A percentile compares a stretch with the other conserved stretches of the same genome.
Evolutionary conservation across 2,113 vertebrate genomes (phyloP).

Genomic region (Odontesthes bonariensis): DNA sequence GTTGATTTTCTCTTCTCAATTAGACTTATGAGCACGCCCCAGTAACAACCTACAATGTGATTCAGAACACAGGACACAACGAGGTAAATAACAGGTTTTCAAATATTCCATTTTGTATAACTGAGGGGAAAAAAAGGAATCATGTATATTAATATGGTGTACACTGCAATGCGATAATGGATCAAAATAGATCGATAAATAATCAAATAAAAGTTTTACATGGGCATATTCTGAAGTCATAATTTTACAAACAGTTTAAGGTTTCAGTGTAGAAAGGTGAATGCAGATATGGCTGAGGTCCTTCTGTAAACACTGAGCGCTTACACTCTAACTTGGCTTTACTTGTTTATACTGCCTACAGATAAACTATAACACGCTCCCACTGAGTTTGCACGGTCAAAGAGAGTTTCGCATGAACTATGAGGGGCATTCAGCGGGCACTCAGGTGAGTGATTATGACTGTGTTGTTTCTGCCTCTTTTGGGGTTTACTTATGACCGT

Average conservation of each 20-base stretch:
- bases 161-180: too few relatives aligned
- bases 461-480: neutral
- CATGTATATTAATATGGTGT: too few relatives aligned
- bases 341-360: neutral
- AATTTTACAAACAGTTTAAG: too few relatives aligned
- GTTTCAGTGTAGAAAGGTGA: too few relatives aligned
- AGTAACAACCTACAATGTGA: neutral
- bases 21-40: neutral
- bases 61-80: neutral
- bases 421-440: neutral
- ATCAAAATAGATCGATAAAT: neutral
- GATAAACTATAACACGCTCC: neutral
- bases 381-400: neutral
- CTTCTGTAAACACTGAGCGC: neutral
- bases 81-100: constrained; percentile 25
- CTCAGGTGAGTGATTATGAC: constrained; percentile 60
- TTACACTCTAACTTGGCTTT: neutral
- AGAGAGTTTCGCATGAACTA: neutral
- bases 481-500: neutral
- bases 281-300: neutral
- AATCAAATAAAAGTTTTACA: neutral
- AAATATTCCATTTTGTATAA: neutral
- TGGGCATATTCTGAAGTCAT: too few relatives aligned
- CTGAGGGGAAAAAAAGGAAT: too few relatives aligned
- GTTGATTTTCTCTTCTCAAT: neutral